Evolutionary conservation across 2,113 vertebrate species (phyloP).

Genomic region (Carollia perspicillata): DNA sequence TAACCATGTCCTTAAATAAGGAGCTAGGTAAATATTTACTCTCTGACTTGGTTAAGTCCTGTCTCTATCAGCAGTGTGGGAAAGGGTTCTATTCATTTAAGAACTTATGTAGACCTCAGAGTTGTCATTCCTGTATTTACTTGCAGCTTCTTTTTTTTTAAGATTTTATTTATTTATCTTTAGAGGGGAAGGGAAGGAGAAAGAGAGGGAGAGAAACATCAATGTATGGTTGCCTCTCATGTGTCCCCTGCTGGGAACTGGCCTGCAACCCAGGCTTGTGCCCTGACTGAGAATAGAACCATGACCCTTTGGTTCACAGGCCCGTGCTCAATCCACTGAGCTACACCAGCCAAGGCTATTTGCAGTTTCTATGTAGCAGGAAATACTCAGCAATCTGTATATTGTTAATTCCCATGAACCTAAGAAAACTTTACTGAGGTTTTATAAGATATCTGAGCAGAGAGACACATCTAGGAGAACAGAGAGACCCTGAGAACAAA

Average conservation of each 20-base stretch:
- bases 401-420: neutral
- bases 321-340: too few species aligned
- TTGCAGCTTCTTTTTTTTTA: neutral
- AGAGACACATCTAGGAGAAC: neutral
- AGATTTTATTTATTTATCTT: too few species aligned
- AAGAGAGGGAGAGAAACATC: too few species aligned
- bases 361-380: neutral
- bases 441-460: neutral
- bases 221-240: too few species aligned
- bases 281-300: too few species aligned
- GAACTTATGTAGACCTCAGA: neutral
- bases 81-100: neutral
- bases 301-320: too few species aligned
- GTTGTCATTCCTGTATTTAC: slow-evolving; percentile 30
- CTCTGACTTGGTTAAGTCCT: neutral
- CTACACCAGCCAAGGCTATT: too few species aligned
- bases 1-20: slow-evolving; percentile 10
- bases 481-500: slow-evolving; percentile 2
- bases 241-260: too few species aligned
- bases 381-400: neutral
- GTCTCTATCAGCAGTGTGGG: neutral
- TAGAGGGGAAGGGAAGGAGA: too few species aligned
- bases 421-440: neutral
- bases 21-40: slow-evolving; percentile 16
- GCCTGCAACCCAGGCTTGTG: too few species aligned